Evolutionary conservation across 2,113 vertebrate genomes (phyloP), one percentile per base, ranked within the genome.

Genomic region (Cyprinodon tularosa): DNA sequence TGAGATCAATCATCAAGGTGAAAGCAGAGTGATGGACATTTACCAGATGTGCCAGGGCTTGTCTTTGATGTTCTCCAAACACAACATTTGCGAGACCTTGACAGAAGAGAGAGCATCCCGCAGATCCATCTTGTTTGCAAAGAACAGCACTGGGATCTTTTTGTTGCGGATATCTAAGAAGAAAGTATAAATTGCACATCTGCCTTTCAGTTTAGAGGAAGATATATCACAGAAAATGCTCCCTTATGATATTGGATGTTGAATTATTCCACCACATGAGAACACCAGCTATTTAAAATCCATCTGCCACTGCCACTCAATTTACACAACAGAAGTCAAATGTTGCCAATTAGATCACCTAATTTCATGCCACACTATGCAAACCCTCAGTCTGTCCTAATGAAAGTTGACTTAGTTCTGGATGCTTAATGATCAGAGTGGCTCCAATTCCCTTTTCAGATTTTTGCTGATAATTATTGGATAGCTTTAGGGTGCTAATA

Each of bases 41-140:
- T 96, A 99, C 97, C 97, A 98, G 94, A 99, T 99, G 86, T 99
- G 95, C 98, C 98, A 99, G 22, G 98, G 97, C 77, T 98, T 99
- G 93, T 99, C 97, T 93, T 96, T 98, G 91, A 99, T 98, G 90
- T 94, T 97, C 89, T 99, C 97, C 94, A 99, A 94, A 84, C 95
- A 95, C 84, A 99, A 91, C 85, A 96, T 91, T 84, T 99, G 97
- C 81, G 97, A 98, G 11, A 98, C 96, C 90, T 96, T 98, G 68
- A 98, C 95, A 63, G 97, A 96, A 38, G 98, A 97, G 89, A 98
- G 87, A 39, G 97, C 96, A 5, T 98, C 97, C 80, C 94, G 94
- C 65, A 99, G 95, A 89, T 99, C 97, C 96, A 96, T 99, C 93
- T 99, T 99, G 92, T 99, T 99, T 67, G 98, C 97, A 78, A 99